Conservation (phyloP, 2,113 vertebrate species). For the Pluvianellus socialis region DNA sequence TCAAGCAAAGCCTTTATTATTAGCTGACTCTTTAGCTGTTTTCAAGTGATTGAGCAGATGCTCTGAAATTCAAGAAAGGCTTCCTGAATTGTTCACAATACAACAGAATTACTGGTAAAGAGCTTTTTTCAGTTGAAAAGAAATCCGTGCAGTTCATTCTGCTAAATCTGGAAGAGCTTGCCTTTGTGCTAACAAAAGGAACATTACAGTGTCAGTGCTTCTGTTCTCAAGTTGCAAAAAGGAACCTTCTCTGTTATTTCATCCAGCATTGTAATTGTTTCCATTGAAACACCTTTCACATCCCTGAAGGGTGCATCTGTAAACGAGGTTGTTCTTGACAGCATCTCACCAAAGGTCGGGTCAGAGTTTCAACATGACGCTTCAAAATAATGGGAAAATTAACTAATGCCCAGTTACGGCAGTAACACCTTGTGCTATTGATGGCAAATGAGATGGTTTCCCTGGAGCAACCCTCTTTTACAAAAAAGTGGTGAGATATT, state of each 20-base stretch:
- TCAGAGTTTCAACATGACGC: background rate
- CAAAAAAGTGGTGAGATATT: background rate
- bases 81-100: conserved; percentile 3
- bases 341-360: background rate
- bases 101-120: conserved; percentile 1
- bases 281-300: background rate
- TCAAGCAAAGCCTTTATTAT: background rate
- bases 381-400: background rate
- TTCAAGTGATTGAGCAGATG: background rate
- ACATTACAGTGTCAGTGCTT: background rate
- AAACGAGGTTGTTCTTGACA: background rate
- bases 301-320: background rate
- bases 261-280: background rate
- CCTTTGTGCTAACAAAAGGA: background rate
- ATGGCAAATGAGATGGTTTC: background rate
- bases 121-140: background rate
- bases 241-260: background rate
- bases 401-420: background rate
- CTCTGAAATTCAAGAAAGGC: background rate
- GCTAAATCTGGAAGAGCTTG: background rate
- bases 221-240: background rate
- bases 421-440: background rate
- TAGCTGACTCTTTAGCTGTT: background rate
- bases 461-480: background rate
- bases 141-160: background rate